These are phyloP conservation scores for Pyrrhia umbra DNA, from an alignment of 2,888 invertebrate species.

Conservation along the genomic window DNA sequence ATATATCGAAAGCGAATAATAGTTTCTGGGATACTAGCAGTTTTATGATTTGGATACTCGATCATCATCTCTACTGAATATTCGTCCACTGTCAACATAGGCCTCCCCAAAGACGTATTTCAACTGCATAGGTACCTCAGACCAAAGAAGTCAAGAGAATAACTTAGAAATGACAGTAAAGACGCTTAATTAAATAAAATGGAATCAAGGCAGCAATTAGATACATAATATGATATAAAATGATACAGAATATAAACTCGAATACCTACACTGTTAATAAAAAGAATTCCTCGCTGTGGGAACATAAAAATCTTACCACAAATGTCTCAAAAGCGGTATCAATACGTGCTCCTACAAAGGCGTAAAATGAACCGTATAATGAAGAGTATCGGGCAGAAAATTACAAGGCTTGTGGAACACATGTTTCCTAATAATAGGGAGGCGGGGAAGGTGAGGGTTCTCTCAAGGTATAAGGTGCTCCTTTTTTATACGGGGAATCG, in stretches of 20 bases:
- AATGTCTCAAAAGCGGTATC: slow-evolving; percentile 54
- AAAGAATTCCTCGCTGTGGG: slow-evolving; percentile 40
- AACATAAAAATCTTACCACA: slow-evolving; percentile 48
- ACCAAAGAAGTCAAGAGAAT: no score
- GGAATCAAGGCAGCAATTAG: not conserved
- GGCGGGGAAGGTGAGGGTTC: slow-evolving; percentile 51
- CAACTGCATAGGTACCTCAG: no score
- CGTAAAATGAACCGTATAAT: slow-evolving; percentile 71
- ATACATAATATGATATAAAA: not conserved
- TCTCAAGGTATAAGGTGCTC: slow-evolving; percentile 58
- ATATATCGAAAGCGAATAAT: slow-evolving; percentile 7
- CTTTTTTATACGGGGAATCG: slow-evolving; percentile 56
- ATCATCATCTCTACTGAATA: no score
- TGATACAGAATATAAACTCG: slow-evolving; percentile 12
- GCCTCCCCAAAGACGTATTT: no score
- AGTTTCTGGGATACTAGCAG: slow-evolving; percentile 26
- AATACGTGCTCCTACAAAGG: slow-evolving; percentile 61
- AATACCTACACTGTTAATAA: slow-evolving; percentile 32
- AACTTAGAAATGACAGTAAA: no score
- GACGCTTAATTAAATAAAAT: not conserved
- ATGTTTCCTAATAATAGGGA: slow-evolving; percentile 70
- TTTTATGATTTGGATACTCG: not conserved
- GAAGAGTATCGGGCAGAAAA: slow-evolving; percentile 71
- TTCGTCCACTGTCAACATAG: no score
- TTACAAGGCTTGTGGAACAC: slow-evolving; percentile 69